These are phyloP conservation scores for Cyclophora albipunctata DNA, from an alignment of 2,888 invertebrate species.

Conservation along the genomic window DNA sequence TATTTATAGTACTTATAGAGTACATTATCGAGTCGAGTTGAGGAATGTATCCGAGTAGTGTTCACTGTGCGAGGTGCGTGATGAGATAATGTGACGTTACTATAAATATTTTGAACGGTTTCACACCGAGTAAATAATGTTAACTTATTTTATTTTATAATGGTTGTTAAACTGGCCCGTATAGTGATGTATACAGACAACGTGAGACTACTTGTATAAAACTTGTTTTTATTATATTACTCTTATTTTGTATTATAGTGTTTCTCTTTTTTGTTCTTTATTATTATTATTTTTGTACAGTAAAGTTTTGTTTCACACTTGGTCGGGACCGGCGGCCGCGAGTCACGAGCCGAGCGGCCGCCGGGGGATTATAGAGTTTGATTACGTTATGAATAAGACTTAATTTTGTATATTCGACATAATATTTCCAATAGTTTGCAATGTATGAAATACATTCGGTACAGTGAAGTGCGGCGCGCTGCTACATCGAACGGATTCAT, in stretches of 20 bases:
- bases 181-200: conserved; percentile 25
- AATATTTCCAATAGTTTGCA: conserved; percentile 28
- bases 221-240: conserved; percentile 39
- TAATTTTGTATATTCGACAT: conserved; percentile 42
- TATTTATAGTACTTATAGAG: conserved; percentile 15
- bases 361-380: conserved; percentile 17
- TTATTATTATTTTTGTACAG: conserved; percentile 54
- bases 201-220: conserved; percentile 39
- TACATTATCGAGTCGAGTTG: not conserved
- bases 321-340: conserved; percentile 24
- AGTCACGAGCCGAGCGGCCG: conserved; percentile 4
- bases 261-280: conserved; percentile 44
- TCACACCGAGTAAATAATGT: not conserved
- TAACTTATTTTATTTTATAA: not conserved
- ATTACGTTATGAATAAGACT: conserved; percentile 30
- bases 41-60: not conserved
- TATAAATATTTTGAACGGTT: not conserved
- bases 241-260: conserved; percentile 57
- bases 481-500: too few relatives aligned
- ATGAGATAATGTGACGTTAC: not conserved
- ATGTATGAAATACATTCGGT: conserved; percentile 42
- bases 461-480: not conserved
- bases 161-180: conserved; percentile 23
- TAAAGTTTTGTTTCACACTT: conserved; percentile 55
- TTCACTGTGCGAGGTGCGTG: not conserved